Evolutionary conservation across 1,140 invertebrate genomes (phyloP).

Genomic region (Sarcophaga bullata): DNA sequence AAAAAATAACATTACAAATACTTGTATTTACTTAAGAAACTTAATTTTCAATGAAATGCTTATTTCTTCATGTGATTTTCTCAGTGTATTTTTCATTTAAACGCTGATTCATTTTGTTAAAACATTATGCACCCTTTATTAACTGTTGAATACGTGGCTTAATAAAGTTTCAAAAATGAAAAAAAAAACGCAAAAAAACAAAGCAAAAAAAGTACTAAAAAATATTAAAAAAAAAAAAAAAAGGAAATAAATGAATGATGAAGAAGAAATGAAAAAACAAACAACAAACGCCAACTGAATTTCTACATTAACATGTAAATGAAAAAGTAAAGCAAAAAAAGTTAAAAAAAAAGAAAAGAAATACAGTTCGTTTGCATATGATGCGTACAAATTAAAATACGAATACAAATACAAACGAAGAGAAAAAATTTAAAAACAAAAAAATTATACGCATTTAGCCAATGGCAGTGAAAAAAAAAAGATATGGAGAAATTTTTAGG

Average conservation of each 20-base stretch:
- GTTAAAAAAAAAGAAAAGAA: too few species aligned
- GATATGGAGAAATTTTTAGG: background rate
- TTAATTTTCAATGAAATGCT: too few species aligned
- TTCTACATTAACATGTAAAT: background rate
- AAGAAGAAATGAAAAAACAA: background rate
- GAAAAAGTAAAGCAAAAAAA: background rate
- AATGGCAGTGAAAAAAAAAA: background rate
- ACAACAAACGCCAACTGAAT: background rate
- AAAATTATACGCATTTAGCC: too few species aligned
- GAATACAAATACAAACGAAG: too few species aligned
- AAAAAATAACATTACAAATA: too few species aligned
- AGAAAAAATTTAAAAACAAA: too few species aligned
- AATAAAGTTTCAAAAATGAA: constrained; percentile 7
- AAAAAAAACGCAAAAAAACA: background rate
- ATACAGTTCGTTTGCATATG: too few species aligned
- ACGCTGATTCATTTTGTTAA: background rate
- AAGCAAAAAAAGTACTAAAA: too few species aligned
- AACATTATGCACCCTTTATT: constrained; percentile 24
- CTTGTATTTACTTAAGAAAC: too few species aligned
- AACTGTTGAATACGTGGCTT: constrained; percentile 20
- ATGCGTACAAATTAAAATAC: too few species aligned
- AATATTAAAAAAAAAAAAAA: too few species aligned
- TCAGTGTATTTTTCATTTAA: background rate
- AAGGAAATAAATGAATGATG: background rate
- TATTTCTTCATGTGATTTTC: background rate